Evolutionary conservation across 2,113 vertebrate genomes (phyloP).

Genomic region (Dolichotis patagonum): DNA sequence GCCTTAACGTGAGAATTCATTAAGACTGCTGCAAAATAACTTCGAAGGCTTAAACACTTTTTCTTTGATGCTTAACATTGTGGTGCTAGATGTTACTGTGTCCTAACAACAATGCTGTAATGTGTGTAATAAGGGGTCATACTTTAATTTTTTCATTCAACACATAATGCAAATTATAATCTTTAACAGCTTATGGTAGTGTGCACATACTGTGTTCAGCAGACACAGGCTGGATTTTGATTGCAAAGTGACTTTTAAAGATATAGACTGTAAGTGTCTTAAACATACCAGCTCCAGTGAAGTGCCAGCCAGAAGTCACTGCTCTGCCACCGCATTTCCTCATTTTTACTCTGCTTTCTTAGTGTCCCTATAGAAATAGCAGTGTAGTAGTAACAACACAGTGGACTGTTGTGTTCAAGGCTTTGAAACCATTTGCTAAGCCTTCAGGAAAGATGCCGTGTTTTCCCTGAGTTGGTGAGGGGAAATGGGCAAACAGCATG

Average conservation of each 20-base stretch:
- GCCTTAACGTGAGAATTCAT: background rate
- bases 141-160: constrained; percentile 59
- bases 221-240: constrained; percentile 57
- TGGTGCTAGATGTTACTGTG: background rate
- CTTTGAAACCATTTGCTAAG: background rate
- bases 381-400: constrained; percentile 35
- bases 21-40: background rate
- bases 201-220: constrained; percentile 24
- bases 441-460: background rate
- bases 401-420: background rate
- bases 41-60: background rate
- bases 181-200: background rate
- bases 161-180: constrained; percentile 54
- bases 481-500: background rate
- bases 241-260: constrained; percentile 59
- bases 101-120: constrained; percentile 29
- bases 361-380: background rate
- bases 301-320: constrained; percentile 24
- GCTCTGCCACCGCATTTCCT: constrained; percentile 9
- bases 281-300: constrained; percentile 51
- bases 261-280: constrained; percentile 45
- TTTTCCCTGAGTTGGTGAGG: background rate
- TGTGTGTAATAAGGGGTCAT: background rate
- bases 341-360: background rate
- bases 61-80: constrained; percentile 30